Percentiles rank a stretch among this genome's conserved stretches.
phyloP scores from a whole-genome alignment of 2,888 invertebrate species.

The Melikaiella ostensackeni region DNA sequence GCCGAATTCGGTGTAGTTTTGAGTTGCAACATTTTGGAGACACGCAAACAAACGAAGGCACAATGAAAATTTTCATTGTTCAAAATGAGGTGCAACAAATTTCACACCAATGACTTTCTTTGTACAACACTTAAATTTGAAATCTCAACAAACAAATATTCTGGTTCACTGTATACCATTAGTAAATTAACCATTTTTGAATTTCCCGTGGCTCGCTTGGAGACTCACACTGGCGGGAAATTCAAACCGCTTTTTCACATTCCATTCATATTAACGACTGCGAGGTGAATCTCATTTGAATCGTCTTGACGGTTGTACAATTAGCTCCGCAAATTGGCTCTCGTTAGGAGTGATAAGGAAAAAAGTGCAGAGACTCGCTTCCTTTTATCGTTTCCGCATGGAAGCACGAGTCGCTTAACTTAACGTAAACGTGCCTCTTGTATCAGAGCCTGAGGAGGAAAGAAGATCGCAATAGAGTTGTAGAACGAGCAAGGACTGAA shows the following conservation, averaged over 20 bases:
- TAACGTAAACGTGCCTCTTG: neutral
- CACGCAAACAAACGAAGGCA: too few relatives aligned
- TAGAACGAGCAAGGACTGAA: slow-evolving; percentile 52
- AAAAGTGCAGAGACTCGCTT: slow-evolving; percentile 4
- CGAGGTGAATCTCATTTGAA: neutral
- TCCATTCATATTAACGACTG: neutral
- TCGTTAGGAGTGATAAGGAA: slow-evolving; percentile 2
- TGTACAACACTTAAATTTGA: too few relatives aligned
- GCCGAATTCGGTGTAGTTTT: too few relatives aligned
- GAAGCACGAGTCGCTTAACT: neutral
- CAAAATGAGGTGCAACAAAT: too few relatives aligned
- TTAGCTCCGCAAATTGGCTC: slow-evolving; percentile 17
- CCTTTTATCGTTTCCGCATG: neutral
- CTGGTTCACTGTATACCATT: too few relatives aligned
- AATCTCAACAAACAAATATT: too few relatives aligned
- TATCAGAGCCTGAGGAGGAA: neutral
- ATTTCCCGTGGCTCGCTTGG: neutral
- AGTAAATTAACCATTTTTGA: neutral
- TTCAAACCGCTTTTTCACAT: neutral
- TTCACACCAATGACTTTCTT: too few relatives aligned
- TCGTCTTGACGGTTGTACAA: neutral
- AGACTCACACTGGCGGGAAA: neutral
- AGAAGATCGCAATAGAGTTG: slow-evolving; percentile 56
- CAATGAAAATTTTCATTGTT: too few relatives aligned
- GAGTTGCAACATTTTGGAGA: too few relatives aligned